Evolutionary conservation across 2,888 invertebrate genomes (phyloP), one percentile per base, ranked within the genome.

Genomic region (Venustoraphidia nigricollis): DNA sequence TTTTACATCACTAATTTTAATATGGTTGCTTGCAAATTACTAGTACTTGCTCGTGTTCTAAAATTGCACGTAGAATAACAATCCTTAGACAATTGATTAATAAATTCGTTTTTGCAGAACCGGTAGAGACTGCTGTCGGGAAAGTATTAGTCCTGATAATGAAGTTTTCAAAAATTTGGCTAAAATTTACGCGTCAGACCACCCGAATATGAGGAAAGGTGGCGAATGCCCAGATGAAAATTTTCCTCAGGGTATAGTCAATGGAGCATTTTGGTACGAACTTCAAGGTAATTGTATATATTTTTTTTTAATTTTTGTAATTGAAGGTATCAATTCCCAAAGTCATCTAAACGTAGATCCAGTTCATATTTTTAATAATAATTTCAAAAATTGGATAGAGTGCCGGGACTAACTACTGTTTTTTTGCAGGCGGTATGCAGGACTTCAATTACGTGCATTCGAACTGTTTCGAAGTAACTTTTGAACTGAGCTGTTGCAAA

Each of bases 371-470:
- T 38, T 38, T 38, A 38, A 38, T n/a, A 11, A 38, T 38, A n/a
- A 11, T 38, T 14, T 8, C 8, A 13, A 39, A 13, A 14, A 39
- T 13, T 2, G 8, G 39, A 39, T 13, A 8, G 10, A 14, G 8
- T 10, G 2, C 8, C 10, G 2, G 14, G 11, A 13, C 2, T 8
- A 2, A 39, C 10, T 39, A 39, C n/a, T 14, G 17, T 27, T 17
- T 42, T 41, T 51, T 45, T 54, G 53, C 69, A 78, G 89, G 93
- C 60, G 97, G 97, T 41, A 98, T 98, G 97, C 90, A 90, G 69
- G 98, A 98, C 68, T 99, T 90, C 72, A 98, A 97, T 71, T 98
- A 98, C 66, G 76, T 89, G 4, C 79, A 86, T 61, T 91, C 91
- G 2, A 97, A 96, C 68, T 91, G 94, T 63, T 91, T 94, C 64